These are phyloP conservation scores for Orgyia antiqua DNA, from an alignment of 2,888 invertebrate species.

Conservation along the genomic window DNA sequence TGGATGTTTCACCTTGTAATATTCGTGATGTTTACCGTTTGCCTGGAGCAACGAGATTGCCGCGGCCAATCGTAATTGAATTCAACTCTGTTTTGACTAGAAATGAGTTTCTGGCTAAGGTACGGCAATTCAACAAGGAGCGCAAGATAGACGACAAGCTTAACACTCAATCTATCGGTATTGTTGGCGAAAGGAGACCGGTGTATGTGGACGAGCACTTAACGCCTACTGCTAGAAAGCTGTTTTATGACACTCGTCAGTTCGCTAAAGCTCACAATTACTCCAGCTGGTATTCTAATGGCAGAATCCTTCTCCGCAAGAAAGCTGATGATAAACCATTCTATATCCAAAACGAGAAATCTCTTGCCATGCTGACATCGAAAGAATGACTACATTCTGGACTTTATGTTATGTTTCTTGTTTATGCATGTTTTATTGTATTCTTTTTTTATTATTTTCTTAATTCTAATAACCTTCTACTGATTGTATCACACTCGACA, in stretches of 20 bases:
- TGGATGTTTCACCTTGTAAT: neutral
- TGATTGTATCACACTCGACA: no score
- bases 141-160: slow-evolving; percentile 1
- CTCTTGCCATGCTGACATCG: no score
- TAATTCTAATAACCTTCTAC: no score
- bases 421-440: no score
- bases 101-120: neutral
- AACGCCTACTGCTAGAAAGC: slow-evolving; percentile 1
- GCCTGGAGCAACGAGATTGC: neutral
- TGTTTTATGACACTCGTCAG: slow-evolving; percentile 1
- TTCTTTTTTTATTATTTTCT: no score
- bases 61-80: slow-evolving; percentile 3
- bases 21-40: slow-evolving; percentile 4
- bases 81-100: slow-evolving; percentile 3
- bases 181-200: slow-evolving; percentile 1
- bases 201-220: slow-evolving; percentile 4
- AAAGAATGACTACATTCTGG: no score
- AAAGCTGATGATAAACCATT: neutral
- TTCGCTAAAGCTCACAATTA: neutral
- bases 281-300: neutral
- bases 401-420: no score
- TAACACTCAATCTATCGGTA: slow-evolving; percentile 1
- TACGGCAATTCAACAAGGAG: slow-evolving; percentile 2
- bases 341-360: neutral
- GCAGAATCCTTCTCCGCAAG: neutral